These are phyloP conservation scores for Drosophila kambysellisi DNA, from an alignment of 2,888 invertebrate species.

Conservation along the genomic window DNA sequence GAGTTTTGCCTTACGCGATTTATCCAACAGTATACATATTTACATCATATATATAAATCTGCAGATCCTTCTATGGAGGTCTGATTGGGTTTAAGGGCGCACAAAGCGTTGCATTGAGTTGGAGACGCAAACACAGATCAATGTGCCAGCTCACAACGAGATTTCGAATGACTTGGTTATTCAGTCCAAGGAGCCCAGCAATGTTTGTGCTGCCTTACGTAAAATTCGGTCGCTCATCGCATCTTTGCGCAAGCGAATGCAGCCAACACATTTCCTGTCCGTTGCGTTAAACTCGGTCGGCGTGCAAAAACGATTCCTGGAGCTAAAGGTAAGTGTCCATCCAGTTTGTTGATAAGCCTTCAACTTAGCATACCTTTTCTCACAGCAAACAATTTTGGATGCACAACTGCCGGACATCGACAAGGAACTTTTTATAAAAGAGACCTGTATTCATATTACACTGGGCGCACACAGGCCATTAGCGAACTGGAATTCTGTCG, in stretches of 20 bases:
- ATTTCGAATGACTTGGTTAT: constrained; percentile 88
- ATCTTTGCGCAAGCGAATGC: constrained; percentile 90
- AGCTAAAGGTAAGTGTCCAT: constrained; percentile 88
- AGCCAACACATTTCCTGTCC: constrained; percentile 94
- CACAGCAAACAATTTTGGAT: constrained; percentile 72
- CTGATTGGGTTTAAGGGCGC: constrained; percentile 93
- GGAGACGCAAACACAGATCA: constrained; percentile 91
- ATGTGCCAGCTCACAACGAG: constrained; percentile 88
- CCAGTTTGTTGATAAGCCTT: not conserved
- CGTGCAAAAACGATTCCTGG: constrained; percentile 88
- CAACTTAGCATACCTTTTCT: not conserved
- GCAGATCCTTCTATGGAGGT: constrained; percentile 86
- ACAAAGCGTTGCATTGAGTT: constrained; percentile 90
- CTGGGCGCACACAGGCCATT: constrained; percentile 88
- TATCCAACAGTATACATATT: not conserved
- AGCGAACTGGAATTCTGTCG: constrained; percentile 89
- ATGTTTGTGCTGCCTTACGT: constrained; percentile 90
- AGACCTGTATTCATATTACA: constrained; percentile 93
- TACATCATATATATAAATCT: not conserved
- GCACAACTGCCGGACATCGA: constrained; percentile 88
- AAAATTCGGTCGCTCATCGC: constrained; percentile 90
- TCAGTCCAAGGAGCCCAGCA: constrained; percentile 86
- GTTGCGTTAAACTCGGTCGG: constrained; percentile 89
- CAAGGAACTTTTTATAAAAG: constrained; percentile 90
- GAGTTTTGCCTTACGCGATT: constrained; percentile 57